A percentile compares a stretch with the other conserved stretches of the same genome.
Evolutionary conservation across 2,888 invertebrate genomes (phyloP).

Genomic region (Morinoia aosen): DNA sequence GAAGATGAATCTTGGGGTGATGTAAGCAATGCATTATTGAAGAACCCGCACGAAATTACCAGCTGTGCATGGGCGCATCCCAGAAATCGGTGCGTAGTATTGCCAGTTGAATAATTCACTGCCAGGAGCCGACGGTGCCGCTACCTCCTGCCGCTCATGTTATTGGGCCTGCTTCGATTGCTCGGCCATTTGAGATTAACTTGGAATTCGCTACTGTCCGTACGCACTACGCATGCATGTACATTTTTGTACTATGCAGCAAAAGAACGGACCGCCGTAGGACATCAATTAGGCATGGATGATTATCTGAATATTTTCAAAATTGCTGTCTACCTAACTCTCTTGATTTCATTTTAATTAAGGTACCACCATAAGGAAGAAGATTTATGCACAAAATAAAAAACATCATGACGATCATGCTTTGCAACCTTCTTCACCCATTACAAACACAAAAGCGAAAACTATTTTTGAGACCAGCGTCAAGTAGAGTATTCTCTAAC

Average conservation of each 20-base stretch:
- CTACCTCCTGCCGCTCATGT: not conserved
- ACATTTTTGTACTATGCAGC: not conserved
- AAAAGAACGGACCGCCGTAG: not conserved
- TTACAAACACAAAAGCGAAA: not conserved
- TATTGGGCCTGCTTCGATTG: not conserved
- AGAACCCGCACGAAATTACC: not conserved
- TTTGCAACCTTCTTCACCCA: not conserved
- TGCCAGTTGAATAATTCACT: slow-evolving; percentile 9
- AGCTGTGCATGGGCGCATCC: not conserved
- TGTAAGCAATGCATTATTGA: not conserved
- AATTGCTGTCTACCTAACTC: not conserved
- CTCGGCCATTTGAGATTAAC: not conserved
- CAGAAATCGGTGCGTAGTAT: slow-evolving; percentile 3
- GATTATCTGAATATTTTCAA: not conserved
- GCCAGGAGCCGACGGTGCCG: not conserved
- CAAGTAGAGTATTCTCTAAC: not conserved
- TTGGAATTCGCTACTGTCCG: not conserved
- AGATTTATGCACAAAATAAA: not conserved
- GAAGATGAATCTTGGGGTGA: not conserved
- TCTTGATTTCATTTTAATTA: not conserved
- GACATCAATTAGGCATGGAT: not conserved
- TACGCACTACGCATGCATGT: not conserved
- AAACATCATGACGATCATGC: not conserved
- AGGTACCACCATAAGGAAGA: not conserved
- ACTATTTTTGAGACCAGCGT: not conserved